Evolutionary conservation across 2,797 vertebrate genomes (phyloP), one percentile per base, ranked within the genome.

Genomic region (Cirrhinus mrigala): DNA sequence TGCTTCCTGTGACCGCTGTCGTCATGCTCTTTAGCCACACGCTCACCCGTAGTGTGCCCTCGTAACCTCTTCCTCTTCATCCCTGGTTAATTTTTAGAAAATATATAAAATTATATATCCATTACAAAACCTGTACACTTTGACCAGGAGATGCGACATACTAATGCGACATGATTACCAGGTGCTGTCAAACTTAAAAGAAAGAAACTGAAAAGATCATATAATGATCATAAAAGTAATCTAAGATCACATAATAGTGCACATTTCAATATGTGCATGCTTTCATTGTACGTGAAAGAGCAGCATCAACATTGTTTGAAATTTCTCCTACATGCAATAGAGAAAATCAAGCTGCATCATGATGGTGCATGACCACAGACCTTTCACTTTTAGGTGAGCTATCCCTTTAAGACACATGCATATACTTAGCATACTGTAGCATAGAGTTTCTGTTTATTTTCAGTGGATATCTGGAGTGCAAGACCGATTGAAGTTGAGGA

Each of bases 1-100:
- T 37, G 18, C 37, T 82, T 82, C 71, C 82, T 76, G 44, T 66
- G 71, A 46, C 27, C 27, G 24, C 27, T 82, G 40, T 29, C 54
- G 44, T 73, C 76, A 73, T 79, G 76, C 29, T 15, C 40, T 71
- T 44, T 22, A 79, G 27, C 22, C 54, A 70, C 37, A 48, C 22
- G 24, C 22, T 71, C 48, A 50, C 46, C 54, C 40, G 71, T 24
- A 24, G 22, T 50, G 68, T 62, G 37, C 56, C 80, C 52, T 69
- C 8, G 22, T 85, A 22, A 79, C 54, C 77, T 62, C 44, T 46
- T 40, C 11, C 37, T 58, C 24, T 76, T 52, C 3, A 33, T 75
- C 44, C 5, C 56, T 46, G 44, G 16, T 62, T 37, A 75, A 33
- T 64, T 16, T 33, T 10, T 54, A 15, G 46, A 29, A 52, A 37